Evolutionary conservation across 2,797 vertebrate genomes (phyloP).

Genomic region (Halcyon badia): DNA sequence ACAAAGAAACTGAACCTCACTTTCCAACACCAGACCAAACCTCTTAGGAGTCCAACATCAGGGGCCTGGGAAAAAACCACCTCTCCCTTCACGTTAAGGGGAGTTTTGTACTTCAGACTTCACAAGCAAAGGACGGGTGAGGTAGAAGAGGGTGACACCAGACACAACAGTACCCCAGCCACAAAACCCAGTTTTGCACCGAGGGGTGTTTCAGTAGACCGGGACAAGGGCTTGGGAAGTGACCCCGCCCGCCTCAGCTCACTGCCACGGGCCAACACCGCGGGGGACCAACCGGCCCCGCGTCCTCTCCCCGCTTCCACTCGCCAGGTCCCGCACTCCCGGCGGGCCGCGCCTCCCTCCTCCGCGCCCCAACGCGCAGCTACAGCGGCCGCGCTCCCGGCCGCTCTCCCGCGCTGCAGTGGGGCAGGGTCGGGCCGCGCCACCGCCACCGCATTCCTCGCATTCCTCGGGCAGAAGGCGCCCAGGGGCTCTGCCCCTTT

Average conservation of each 20-base stretch:
- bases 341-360: neutral
- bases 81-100: neutral
- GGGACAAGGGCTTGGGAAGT: too few species aligned
- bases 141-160: neutral
- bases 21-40: neutral
- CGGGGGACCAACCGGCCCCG: neutral
- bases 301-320: neutral
- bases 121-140: fast-evolving
- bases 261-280: neutral
- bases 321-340: neutral
- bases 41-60: neutral
- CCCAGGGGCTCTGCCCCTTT: neutral
- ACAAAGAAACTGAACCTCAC: neutral
- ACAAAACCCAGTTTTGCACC: fast-evolving
- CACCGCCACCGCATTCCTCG: neutral
- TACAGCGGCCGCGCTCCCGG: neutral
- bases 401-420: neutral
- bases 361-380: neutral
- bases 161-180: neutral
- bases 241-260: neutral
- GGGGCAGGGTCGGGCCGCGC: neutral
- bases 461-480: neutral
- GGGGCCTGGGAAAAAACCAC: neutral
- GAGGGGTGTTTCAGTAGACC: fast-evolving
- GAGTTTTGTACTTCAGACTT: neutral